A percentile compares a stretch with the other conserved stretches of the same genome.
phyloP scores from a whole-genome alignment of 2,797 vertebrate genomes.

The Distichodus sexfasciatus region DNA sequence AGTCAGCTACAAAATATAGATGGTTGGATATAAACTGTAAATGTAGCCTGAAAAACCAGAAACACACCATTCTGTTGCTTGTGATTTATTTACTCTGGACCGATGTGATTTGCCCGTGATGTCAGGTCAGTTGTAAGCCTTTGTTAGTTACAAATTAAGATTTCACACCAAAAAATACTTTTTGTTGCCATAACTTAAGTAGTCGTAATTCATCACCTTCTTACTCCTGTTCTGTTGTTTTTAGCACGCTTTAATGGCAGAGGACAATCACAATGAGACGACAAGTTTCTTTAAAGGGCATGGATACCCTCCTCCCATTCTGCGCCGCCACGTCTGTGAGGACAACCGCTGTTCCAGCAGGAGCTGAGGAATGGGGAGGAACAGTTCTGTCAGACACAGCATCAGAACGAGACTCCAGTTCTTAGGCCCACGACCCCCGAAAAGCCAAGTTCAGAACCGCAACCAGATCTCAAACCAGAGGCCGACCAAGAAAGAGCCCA shows the following conservation, averaged over 20 bases:
- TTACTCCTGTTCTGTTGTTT: too few relatives aligned
- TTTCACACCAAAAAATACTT: too few relatives aligned
- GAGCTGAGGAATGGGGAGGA: slow-evolving; percentile 93
- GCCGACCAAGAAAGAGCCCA: slow-evolving; percentile 12
- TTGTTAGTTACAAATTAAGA: too few relatives aligned
- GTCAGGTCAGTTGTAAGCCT: too few relatives aligned
- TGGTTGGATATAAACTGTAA: too few relatives aligned
- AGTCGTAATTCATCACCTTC: too few relatives aligned
- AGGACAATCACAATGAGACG: slow-evolving; percentile 75
- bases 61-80: too few relatives aligned
- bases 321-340: slow-evolving; percentile 83
- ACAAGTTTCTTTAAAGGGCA: slow-evolving; percentile 74
- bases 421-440: slow-evolving; percentile 39
- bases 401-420: slow-evolving; percentile 74
- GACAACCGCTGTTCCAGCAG: slow-evolving; percentile 92
- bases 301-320: slow-evolving; percentile 75
- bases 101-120: too few relatives aligned
- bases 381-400: slow-evolving; percentile 84
- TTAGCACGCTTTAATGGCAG: slow-evolving; percentile 58
- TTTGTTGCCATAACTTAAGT: too few relatives aligned
- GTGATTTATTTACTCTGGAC: too few relatives aligned
- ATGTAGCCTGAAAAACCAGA: background rate
- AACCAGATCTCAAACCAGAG: slow-evolving; percentile 50
- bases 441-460: slow-evolving; percentile 38
- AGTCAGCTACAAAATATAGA: too few relatives aligned